Conservation (phyloP, 30 jellyfish, hydroid and myxozoan species). For the Turritopsis dohrnii region DNA sequence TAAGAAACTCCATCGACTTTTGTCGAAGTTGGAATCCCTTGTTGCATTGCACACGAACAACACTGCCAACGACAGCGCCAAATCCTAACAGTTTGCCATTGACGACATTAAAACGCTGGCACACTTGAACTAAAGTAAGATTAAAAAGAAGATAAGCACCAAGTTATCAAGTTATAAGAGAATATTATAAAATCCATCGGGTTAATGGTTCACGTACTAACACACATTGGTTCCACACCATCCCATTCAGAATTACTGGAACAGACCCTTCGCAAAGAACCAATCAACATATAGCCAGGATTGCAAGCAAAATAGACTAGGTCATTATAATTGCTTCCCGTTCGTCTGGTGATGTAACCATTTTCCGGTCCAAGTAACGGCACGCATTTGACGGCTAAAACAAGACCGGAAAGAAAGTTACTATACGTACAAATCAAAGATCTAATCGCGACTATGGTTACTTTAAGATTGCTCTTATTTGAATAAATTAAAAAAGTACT, state of each 20-base stretch:
- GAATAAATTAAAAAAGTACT: neutral
- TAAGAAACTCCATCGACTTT: constrained; percentile 40
- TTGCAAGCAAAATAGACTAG: constrained; percentile 57
- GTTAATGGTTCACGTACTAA: constrained; percentile 19
- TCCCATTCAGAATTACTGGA: constrained; percentile 59
- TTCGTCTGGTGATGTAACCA: constrained; percentile 20
- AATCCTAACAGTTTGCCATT: constrained; percentile 68
- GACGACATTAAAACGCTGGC: constrained; percentile 29
- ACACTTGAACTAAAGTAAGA: constrained; percentile 18
- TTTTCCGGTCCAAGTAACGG: constrained; percentile 47
- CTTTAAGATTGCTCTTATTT: neutral
- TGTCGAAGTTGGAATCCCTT: constrained; percentile 65
- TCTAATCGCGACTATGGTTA: too few relatives aligned
- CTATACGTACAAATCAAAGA: too few relatives aligned
- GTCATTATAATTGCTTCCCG: constrained; percentile 32
- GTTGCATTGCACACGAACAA: constrained; percentile 69
- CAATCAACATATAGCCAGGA: constrained; percentile 48
- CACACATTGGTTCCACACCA: constrained; percentile 69
- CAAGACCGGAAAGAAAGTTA: neutral
- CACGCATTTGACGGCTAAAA: constrained; percentile 60
- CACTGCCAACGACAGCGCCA: constrained; percentile 60
- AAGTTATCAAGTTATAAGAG: neutral
- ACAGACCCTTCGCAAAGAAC: constrained; percentile 57
- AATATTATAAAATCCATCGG: neutral
- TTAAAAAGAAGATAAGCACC: neutral